phyloP scores from a whole-genome alignment of 2,888 invertebrate genomes.

The Diogma glabrata region DNA sequence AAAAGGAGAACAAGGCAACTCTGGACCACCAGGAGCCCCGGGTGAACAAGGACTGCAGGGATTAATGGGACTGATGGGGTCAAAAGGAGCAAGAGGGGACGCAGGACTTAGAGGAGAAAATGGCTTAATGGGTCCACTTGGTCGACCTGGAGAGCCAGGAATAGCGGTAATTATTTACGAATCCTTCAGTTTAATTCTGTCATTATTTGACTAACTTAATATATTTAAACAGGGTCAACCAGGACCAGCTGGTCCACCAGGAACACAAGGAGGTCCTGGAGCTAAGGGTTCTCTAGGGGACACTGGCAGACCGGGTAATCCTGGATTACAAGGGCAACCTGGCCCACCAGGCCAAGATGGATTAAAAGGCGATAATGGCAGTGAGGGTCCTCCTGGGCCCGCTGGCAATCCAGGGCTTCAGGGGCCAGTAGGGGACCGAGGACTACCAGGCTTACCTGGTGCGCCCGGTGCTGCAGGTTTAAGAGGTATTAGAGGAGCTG shows the following conservation, averaged over 20 bases:
- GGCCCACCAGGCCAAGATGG: slow-evolving; percentile 64
- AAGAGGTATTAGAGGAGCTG: slow-evolving; percentile 23
- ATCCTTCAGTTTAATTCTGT: no score
- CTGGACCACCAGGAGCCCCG: slow-evolving; percentile 44
- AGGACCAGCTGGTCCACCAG: slow-evolving; percentile 55
- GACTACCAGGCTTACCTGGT: slow-evolving; percentile 23
- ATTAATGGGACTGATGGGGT: slow-evolving; percentile 47
- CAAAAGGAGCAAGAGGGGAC: slow-evolving; percentile 66
- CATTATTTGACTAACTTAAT: not conserved
- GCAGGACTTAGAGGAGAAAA: slow-evolving; percentile 62
- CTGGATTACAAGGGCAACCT: slow-evolving; percentile 56
- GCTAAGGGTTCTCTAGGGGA: slow-evolving; percentile 61
- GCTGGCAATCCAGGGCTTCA: slow-evolving; percentile 38
- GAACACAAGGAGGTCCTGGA: slow-evolving; percentile 54
- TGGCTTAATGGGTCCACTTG: slow-evolving; percentile 64
- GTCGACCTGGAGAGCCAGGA: slow-evolving; percentile 65
- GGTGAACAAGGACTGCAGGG: slow-evolving; percentile 43
- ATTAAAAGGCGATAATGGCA: slow-evolving; percentile 61
- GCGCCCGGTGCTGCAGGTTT: slow-evolving; percentile 25
- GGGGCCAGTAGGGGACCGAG: slow-evolving; percentile 45
- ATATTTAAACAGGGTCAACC: slow-evolving; percentile 50
- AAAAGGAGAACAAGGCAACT: slow-evolving; percentile 62
- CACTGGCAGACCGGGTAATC: slow-evolving; percentile 51
- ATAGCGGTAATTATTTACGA: slow-evolving; percentile 42
- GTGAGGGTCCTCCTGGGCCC: slow-evolving; percentile 56